Percentiles rank a stretch among this genome's conserved stretches.
Evolutionary conservation across 2,797 vertebrate genomes (phyloP).

Genomic region (Hypotaenidia philippensis): DNA sequence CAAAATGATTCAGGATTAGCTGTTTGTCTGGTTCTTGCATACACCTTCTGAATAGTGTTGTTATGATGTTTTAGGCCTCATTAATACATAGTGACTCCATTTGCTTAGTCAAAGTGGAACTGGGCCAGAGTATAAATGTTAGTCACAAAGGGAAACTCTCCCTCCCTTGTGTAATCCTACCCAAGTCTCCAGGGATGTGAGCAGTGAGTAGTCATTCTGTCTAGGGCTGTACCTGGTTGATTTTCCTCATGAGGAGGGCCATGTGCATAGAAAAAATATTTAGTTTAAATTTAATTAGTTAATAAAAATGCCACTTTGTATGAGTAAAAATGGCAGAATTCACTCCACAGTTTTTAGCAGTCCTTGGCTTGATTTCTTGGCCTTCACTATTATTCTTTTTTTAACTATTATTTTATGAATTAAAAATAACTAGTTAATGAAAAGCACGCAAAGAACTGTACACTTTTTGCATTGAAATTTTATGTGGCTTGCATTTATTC

Average conservation of each 20-base stretch:
- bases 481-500: background rate
- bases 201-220: background rate
- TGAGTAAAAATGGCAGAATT: background rate
- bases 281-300: background rate
- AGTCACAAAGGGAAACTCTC: background rate
- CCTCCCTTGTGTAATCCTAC: background rate
- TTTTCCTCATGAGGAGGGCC: background rate
- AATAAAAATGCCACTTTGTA: background rate
- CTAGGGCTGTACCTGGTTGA: too few species aligned
- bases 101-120: background rate
- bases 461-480: background rate
- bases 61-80: background rate
- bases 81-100: background rate
- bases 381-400: background rate
- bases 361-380: background rate
- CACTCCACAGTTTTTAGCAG: background rate
- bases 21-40: background rate
- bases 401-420: background rate
- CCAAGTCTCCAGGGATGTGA: background rate
- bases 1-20: background rate
- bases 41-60: background rate
- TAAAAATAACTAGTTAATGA: background rate
- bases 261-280: background rate
- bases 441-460: background rate
- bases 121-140: background rate